These are phyloP conservation scores for Misgurnus anguillicaudatus DNA, from an alignment of 2,113 vertebrate genomes.

Conservation along the genomic window DNA sequence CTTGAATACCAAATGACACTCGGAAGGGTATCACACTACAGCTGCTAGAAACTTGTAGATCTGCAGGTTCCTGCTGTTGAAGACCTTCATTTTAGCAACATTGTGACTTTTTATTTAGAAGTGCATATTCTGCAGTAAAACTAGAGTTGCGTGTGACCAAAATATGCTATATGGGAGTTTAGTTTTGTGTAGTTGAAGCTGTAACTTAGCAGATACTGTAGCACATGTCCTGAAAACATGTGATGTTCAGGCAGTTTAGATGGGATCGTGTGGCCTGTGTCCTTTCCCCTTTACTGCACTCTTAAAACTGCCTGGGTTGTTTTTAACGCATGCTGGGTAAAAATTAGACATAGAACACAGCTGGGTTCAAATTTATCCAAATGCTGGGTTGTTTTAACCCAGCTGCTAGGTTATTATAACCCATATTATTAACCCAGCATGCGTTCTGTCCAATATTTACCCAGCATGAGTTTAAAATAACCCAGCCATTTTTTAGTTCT, in stretches of 20 bases:
- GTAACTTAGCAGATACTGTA: neutral
- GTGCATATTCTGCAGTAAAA: constrained; percentile 22
- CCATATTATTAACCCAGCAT: too few relatives aligned
- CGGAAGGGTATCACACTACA: constrained; percentile 45
- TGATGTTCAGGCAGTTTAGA: neutral
- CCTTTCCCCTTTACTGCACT: neutral
- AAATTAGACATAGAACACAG: too few relatives aligned
- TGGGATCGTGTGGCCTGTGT: neutral
- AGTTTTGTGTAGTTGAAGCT: neutral
- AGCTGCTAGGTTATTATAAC: too few relatives aligned
- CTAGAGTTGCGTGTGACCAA: constrained; percentile 29
- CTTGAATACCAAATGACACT: constrained; percentile 61
- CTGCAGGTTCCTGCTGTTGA: constrained; percentile 1
- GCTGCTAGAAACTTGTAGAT: constrained; percentile 9
- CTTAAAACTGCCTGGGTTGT: too few relatives aligned
- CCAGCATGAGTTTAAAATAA: too few relatives aligned
- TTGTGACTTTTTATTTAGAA: constrained; percentile 14
- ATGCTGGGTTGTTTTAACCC: too few relatives aligned
- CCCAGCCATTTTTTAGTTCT: too few relatives aligned
- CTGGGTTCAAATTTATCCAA: too few relatives aligned
- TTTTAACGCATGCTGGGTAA: too few relatives aligned
- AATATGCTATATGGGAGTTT: neutral
- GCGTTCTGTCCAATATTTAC: too few relatives aligned
- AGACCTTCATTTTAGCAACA: constrained; percentile 15
- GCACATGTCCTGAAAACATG: neutral